A percentile compares a stretch with the other conserved stretches of the same genome.
Evolutionary conservation across 2,113 vertebrate genomes (phyloP).

Genomic region (Podocnemis expansa): DNA sequence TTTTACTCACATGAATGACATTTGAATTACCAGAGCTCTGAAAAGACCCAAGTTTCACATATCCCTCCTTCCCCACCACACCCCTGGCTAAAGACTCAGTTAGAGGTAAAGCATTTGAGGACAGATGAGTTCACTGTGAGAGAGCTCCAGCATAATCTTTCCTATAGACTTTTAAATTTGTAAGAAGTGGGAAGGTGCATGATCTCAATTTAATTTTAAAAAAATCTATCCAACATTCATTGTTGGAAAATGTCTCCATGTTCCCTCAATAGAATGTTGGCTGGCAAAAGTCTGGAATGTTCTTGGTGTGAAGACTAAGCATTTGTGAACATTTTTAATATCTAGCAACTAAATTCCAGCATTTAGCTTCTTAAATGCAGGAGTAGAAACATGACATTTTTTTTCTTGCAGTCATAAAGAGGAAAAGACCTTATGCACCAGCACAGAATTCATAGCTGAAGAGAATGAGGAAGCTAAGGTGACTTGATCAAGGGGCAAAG

Average conservation of each 20-base stretch:
- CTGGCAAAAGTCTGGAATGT: not conserved
- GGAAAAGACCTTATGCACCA: not conserved
- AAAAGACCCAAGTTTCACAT: not conserved
- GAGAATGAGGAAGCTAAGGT: not conserved
- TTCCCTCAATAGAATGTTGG: not conserved
- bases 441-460: not conserved
- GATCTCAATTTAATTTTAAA: not conserved
- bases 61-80: not conserved
- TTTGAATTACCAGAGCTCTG: not conserved
- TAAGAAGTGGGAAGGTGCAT: not conserved
- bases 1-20: not conserved
- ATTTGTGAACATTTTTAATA: not conserved
- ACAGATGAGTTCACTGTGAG: not conserved
- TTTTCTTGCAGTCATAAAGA: not conserved
- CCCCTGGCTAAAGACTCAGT: not conserved
- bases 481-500: not conserved
- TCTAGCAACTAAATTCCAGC: not conserved
- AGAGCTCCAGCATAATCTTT: not conserved
- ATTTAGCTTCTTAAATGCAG: not conserved
- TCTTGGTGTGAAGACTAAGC: not conserved
- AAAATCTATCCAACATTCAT: not conserved
- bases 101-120: not conserved
- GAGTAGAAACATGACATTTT: not conserved
- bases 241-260: not conserved
- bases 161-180: not conserved